A percentile compares a stretch with the other conserved stretches of the same genome.
These are phyloP conservation scores for Perca fluviatilis DNA, from an alignment of 2,113 vertebrate genomes.

Conservation along the genomic window DNA sequence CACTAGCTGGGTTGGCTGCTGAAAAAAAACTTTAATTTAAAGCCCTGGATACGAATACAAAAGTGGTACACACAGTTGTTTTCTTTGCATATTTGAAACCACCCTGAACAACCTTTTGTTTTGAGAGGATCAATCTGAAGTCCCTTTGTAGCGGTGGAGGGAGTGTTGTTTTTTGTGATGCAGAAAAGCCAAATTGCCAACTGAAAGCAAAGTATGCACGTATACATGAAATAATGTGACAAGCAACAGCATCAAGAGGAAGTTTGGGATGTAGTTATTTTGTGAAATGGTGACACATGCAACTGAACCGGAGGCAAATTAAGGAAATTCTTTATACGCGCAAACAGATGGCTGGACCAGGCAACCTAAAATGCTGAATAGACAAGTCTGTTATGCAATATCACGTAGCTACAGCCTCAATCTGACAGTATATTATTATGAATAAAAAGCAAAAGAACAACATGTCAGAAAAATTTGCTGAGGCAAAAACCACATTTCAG, in stretches of 20 bases:
- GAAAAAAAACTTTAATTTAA: background rate
- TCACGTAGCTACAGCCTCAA: background rate
- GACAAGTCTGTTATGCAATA: conserved; percentile 38
- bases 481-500: background rate
- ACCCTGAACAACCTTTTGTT: no score
- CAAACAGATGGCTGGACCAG: background rate
- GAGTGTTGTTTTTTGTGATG: background rate
- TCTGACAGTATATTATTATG: background rate
- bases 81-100: background rate
- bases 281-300: background rate
- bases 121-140: no score
- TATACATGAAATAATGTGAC: background rate
- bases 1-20: no score
- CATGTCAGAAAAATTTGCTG: background rate
- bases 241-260: background rate
- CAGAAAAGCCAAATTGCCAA: background rate
- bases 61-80: background rate
- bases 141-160: background rate
- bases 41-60: no score
- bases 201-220: background rate
- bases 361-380: conserved; percentile 51
- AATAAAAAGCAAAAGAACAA: background rate
- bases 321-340: background rate
- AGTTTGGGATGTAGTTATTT: background rate
- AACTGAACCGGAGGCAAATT: background rate